Evolutionary conservation across 2,797 vertebrate species (phyloP), one percentile per base, ranked within the genome.

Genomic region (Morelia viridis): DNA sequence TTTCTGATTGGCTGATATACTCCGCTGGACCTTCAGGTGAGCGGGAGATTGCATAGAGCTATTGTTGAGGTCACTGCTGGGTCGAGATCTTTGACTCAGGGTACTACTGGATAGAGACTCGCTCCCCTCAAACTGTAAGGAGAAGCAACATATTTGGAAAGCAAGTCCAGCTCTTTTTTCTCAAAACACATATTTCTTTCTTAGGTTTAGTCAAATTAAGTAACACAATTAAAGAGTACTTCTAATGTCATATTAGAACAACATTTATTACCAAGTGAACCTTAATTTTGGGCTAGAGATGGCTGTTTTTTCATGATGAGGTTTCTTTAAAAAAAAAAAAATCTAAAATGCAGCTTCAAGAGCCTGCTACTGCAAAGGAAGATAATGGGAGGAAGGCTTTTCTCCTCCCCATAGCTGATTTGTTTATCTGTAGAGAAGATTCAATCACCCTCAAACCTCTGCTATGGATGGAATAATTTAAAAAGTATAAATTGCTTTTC

Each of bases 61-160:
- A 97, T 99, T 99, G 98, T 99, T 99, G 95, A 99, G 98, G 97
- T 99, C 99, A 0, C 99, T 99, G 97, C 98, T 99, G 56, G 99
- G 99, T 92, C 99, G 98, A 91, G 99, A 98, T 91, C 99, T 98
- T 94, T 99, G 99, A 95, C 98, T 98, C 96, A 99, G 97, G 96
- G 98, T 97, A 94, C 98, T 98, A 95, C 98, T 98, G 94, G 98
- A 98, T 93, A 99, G 95, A 2, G 99, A 98, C 92, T 99, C 99
- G 0, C 98, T 98, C 83, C 98, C 99, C 96, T 99, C 99, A 88
- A 99, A 99, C 99, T 99, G 83, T 1, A 94, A 94, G 80, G 56
- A 84, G 9, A 89, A 94, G n/a, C 62, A 46, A 86, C 56, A 57
- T 50, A 12, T 35, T 76, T 60, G 68, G 86, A 85, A 85, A 85